A percentile compares a stretch with the other conserved stretches of the same genome.
Conservation (phyloP, 2,113 vertebrate species). For the Silurus meridionalis region DNA sequence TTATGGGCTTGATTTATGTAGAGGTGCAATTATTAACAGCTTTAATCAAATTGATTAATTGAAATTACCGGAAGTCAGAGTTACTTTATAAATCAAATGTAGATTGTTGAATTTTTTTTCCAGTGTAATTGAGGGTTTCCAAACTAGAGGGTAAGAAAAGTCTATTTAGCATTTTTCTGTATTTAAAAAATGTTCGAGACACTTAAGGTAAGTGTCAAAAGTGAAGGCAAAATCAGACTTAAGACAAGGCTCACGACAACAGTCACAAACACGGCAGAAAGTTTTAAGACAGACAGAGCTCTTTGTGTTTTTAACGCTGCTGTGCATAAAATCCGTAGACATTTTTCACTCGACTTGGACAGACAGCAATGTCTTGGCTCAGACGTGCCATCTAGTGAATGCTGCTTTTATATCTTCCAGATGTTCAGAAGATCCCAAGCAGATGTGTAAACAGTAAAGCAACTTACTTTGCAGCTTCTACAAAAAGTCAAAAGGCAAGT, state of each 20-base stretch:
- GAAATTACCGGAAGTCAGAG: not conserved
- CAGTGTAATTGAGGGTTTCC: not conserved
- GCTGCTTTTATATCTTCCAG: not conserved
- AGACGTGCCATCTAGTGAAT: not conserved
- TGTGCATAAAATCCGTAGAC: not conserved
- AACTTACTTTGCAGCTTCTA: not conserved
- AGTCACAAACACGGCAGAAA: not conserved
- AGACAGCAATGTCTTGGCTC: not conserved
- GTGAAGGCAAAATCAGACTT: not conserved
- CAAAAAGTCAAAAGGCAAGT: not conserved
- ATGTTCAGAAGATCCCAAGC: not conserved
- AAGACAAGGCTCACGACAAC: not conserved
- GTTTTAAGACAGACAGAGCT: not conserved
- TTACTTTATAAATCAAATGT: not conserved
- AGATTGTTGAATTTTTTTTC: not conserved
- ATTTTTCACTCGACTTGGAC: not conserved
- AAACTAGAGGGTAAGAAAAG: not conserved
- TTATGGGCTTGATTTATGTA: not conserved
- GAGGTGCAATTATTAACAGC: not conserved
- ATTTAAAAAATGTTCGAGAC: not conserved
- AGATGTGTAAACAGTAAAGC: not conserved
- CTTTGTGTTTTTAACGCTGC: not conserved
- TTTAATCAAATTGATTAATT: not conserved
- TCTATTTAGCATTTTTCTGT: not conserved
- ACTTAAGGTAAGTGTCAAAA: no score